Conservation (phyloP, 2,888 invertebrate species). For the Aporophyla nigra region DNA sequence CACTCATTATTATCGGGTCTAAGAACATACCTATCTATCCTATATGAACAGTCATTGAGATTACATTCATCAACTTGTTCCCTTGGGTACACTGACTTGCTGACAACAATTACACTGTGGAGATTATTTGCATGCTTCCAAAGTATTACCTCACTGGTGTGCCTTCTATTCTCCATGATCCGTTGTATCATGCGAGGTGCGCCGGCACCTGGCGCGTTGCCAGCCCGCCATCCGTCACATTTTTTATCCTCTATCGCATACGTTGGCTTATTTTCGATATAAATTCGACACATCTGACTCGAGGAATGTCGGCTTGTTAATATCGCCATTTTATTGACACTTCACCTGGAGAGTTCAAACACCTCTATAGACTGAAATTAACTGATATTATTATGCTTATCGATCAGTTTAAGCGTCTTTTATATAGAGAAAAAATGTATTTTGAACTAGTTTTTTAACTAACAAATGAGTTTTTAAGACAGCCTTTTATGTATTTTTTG, state of each 20-base stretch:
- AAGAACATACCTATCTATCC: not conserved
- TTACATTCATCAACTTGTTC: not conserved
- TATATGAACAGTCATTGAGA: not conserved
- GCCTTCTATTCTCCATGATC: slow-evolving; percentile 22
- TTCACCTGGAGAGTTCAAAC: slow-evolving; percentile 37
- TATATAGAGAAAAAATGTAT: not conserved
- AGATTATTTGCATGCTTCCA: not conserved
- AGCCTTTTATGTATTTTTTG: not conserved
- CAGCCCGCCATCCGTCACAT: slow-evolving; percentile 61
- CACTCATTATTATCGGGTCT: not conserved
- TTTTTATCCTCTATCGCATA: slow-evolving; percentile 58
- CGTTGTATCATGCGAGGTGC: slow-evolving; percentile 3
- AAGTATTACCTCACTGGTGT: not conserved
- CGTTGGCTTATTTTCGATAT: slow-evolving; percentile 66
- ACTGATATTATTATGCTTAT: not conserved
- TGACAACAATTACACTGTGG: not conserved
- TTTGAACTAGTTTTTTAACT: no score
- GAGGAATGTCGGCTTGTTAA: slow-evolving; percentile 53
- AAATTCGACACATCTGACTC: slow-evolving; percentile 65
- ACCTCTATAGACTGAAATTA: slow-evolving; percentile 20
- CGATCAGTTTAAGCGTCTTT: not conserved
- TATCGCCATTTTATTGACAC: slow-evolving; percentile 43
- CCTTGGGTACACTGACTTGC: not conserved
- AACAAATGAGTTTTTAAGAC: not conserved
- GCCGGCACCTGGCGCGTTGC: slow-evolving; percentile 58